Conservation (phyloP, 2,888 invertebrate species). For the Drosophila monieri region DNA sequence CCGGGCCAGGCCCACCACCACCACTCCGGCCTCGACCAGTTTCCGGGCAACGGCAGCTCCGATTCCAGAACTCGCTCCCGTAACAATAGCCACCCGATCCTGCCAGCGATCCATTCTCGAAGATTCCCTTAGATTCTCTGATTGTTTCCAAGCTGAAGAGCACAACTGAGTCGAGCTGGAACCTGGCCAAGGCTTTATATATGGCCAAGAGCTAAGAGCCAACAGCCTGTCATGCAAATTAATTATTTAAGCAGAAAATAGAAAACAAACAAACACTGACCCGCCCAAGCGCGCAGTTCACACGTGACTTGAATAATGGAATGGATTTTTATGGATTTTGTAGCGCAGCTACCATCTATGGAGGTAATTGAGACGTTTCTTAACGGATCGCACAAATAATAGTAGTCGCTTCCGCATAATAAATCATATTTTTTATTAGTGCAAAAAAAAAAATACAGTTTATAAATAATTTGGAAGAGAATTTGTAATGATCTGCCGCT, state of each 20-base stretch:
- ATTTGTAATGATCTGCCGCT: not conserved
- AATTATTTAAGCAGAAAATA: slow-evolving; percentile 15
- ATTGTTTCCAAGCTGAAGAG: not conserved
- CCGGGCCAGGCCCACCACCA: slow-evolving; percentile 85
- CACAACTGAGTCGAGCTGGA: slow-evolving; percentile 6
- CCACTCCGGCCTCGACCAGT: slow-evolving; percentile 84
- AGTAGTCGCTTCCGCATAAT: slow-evolving; percentile 17
- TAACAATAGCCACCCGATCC: slow-evolving; percentile 86
- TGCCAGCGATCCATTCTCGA: slow-evolving; percentile 85
- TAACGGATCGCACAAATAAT: slow-evolving; percentile 11
- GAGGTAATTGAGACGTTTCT: slow-evolving; percentile 23
- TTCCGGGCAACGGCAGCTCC: slow-evolving; percentile 84
- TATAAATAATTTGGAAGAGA: not conserved
- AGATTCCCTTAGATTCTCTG: not conserved
- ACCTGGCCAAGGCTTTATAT: slow-evolving; percentile 1
- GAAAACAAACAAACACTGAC: slow-evolving; percentile 6
- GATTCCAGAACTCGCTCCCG: slow-evolving; percentile 87
- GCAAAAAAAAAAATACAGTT: not conserved
- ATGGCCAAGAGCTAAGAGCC: not conserved
- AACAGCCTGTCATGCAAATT: not conserved
- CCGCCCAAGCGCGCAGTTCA: slow-evolving; percentile 37
- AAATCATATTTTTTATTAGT: slow-evolving; percentile 5
- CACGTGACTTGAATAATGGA: slow-evolving; percentile 46
- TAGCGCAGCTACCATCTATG: not conserved
- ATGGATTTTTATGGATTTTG: slow-evolving; percentile 6